Conservation (phyloP, 2,113 vertebrate genomes). For the Opisthocomus hoazin region DNA sequence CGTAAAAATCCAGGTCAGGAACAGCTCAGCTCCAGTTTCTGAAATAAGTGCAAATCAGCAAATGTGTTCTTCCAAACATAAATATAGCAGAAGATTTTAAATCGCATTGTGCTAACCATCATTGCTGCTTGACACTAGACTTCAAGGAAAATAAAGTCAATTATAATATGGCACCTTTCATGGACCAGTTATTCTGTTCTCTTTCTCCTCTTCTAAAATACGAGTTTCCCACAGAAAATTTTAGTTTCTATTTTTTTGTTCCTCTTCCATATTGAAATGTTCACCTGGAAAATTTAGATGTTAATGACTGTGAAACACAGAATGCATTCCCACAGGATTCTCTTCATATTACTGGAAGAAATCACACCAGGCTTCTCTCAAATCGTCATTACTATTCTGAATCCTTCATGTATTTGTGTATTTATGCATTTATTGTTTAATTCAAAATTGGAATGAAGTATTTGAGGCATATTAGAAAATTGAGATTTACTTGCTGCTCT, state of each 20-base stretch:
- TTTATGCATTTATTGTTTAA: neutral
- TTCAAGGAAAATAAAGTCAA: neutral
- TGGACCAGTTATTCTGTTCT: neutral
- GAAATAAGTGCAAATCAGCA: neutral
- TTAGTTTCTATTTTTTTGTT: neutral
- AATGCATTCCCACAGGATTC: neutral
- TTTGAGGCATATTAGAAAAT: neutral
- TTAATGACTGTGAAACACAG: neutral
- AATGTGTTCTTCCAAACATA: neutral
- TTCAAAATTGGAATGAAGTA: neutral
- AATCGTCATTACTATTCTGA: neutral
- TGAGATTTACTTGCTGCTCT: neutral
- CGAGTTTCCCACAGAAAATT: neutral
- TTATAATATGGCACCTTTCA: neutral
- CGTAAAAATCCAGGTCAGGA: neutral
- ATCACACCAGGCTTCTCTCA: neutral
- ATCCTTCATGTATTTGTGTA: neutral
- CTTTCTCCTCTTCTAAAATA: neutral
- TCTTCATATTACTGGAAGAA: neutral
- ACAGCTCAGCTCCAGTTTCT: neutral
- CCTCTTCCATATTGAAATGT: neutral
- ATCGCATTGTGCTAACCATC: neutral
- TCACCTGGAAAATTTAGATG: neutral
- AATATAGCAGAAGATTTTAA: neutral
- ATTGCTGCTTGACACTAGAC: neutral